phyloP scores from a whole-genome alignment of 2,797 vertebrate genomes.

The Lemur catta region DNA sequence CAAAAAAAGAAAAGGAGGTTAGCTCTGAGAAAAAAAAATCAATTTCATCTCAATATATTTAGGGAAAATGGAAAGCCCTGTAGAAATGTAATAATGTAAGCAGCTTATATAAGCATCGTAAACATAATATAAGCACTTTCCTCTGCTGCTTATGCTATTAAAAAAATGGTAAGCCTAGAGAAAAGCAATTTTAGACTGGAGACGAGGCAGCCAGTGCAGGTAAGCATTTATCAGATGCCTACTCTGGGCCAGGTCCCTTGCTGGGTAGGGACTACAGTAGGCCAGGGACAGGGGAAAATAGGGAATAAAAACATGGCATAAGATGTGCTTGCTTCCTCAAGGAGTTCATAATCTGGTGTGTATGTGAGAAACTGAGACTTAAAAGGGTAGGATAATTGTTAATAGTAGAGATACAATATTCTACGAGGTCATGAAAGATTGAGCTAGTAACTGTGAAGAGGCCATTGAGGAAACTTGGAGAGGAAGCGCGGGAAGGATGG shows the following conservation, averaged over 20 bases:
- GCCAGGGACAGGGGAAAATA: background rate
- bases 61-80: background rate
- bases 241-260: background rate
- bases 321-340: background rate
- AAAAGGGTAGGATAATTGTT: background rate
- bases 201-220: background rate
- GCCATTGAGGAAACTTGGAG: background rate
- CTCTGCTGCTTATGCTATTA: background rate
- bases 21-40: background rate
- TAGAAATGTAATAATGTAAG: background rate
- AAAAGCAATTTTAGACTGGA: background rate
- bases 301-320: background rate
- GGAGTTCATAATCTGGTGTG: background rate
- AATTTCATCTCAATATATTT: background rate
- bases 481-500: background rate
- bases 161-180: background rate
- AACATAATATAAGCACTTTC: background rate
- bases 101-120: background rate
- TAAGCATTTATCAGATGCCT: background rate
- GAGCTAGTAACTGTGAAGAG: background rate
- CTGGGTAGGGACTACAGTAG: background rate
- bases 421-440: background rate
- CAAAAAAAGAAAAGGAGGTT: background rate
- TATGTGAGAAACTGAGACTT: background rate
- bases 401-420: background rate